Base-by-base conservation (phyloP, 2,888 invertebrate genomes). In the Serrognathus titanus region DNA sequence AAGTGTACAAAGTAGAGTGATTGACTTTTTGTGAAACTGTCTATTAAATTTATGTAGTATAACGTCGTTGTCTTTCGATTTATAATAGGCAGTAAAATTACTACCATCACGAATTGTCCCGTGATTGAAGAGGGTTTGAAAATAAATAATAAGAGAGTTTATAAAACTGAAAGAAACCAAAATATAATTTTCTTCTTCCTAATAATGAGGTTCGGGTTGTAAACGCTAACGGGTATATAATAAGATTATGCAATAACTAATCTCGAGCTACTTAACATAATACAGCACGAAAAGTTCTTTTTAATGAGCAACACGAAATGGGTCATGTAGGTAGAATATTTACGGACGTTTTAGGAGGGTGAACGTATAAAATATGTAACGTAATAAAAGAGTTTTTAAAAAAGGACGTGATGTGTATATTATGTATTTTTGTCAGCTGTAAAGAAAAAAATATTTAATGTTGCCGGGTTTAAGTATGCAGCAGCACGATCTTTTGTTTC, bases 121-220 rank as follows among this genome's bases (percentile, higher is more conserved):
- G 20, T 43, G 43, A 43, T 20, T 43, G 43, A 16, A 43, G 20
- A 43, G 43, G 43, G 43, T 20, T 43, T 43, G 43, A 16, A 43
- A 43, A 43, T 43, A 43, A 43, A 43, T 16, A 43, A 31, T 31
- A 31, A 12, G 16, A 16, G 16, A 43, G 43, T 59, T 56, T 57
- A 59, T 53, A 57, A 57, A 59, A 59, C 59, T 57, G 57, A 56
- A 53, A 59, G 50, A 57, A 59, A 49, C 53, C 51, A 48, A 59
- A 59, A 57, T 51, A 57, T 49, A 56, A 57, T 57, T 59, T 59
- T 59, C 49, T 58, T 48, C 49, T 39, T 57, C 57, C 57, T 56
- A 59, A 59, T 56, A 48, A 54, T 37, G 53, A 53, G 47, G 49
- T 53, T 58, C 24, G 20, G 55, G 48, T 55, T 47, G 39, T 56